A percentile compares a stretch with the other conserved stretches of the same genome.
These are phyloP conservation scores for Argopecten irradians DNA, from an alignment of 1,140 invertebrate genomes.

Conservation along the genomic window DNA sequence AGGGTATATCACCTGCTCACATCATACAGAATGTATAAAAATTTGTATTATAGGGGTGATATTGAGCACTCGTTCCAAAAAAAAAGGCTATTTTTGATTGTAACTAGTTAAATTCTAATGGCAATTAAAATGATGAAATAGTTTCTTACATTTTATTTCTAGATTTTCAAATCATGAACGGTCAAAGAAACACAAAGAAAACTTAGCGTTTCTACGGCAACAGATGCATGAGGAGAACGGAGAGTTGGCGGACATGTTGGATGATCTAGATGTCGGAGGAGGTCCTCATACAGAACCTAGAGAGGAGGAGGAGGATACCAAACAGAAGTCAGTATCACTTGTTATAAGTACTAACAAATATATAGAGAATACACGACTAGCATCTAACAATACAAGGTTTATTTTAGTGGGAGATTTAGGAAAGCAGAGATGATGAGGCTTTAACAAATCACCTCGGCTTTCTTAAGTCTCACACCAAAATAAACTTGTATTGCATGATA, in stretches of 20 bases:
- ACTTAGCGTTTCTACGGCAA: conserved; percentile 83
- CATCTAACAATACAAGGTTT: too few species aligned
- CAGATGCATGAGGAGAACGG: conserved; percentile 83
- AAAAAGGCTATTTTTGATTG: too few species aligned
- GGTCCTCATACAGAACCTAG: conserved; percentile 23
- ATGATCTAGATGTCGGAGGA: background rate
- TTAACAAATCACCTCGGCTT: too few species aligned
- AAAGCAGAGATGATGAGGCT: too few species aligned
- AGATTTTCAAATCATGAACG: conserved; percentile 94
- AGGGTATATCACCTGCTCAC: background rate
- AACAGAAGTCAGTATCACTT: conserved; percentile 61
- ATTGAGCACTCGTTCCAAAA: background rate
- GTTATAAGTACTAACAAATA: background rate
- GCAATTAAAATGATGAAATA: too few species aligned
- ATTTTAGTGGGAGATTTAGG: too few species aligned
- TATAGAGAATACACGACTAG: too few species aligned
- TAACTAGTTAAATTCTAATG: too few species aligned
- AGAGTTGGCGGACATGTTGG: conserved; percentile 78
- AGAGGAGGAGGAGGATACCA: conserved; percentile 44
- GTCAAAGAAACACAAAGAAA: conserved; percentile 94
- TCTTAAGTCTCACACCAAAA: too few species aligned
- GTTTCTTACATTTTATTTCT: conserved; percentile 42
- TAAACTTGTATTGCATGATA: too few species aligned
- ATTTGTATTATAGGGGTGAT: background rate
- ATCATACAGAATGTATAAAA: background rate